A percentile compares a stretch with the other conserved stretches of the same genome.
These are phyloP conservation scores for Drosophila lacertosa DNA, from an alignment of 1,140 invertebrate species.

Conservation along the genomic window DNA sequence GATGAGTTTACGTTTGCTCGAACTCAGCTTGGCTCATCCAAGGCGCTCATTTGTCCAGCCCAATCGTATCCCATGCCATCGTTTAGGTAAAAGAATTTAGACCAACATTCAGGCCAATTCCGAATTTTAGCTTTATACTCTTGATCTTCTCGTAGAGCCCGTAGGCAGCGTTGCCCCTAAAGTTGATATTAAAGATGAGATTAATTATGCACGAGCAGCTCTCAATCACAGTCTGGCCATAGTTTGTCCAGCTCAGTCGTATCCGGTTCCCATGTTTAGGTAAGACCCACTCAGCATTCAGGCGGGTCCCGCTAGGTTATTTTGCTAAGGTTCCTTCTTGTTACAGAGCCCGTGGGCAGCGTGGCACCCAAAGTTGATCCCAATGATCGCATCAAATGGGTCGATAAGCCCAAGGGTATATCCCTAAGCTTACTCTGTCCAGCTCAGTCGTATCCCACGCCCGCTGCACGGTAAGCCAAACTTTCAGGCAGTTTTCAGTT, in stretches of 20 bases:
- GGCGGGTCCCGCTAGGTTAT: conserved; percentile 10
- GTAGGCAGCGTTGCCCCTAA: conserved; percentile 89
- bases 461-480: conserved; percentile 85
- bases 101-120: conserved; percentile 47
- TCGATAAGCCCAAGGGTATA: conserved; percentile 50
- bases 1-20: conserved; percentile 84
- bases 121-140: background rate
- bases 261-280: conserved; percentile 87
- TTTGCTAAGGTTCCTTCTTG: background rate
- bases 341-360: conserved; percentile 90
- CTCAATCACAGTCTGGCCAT: conserved; percentile 85
- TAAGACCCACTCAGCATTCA: conserved; percentile 76
- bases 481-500: conserved; percentile 65
- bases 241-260: conserved; percentile 88
- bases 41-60: conserved; percentile 87
- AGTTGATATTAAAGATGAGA: conserved; percentile 84
- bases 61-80: conserved; percentile 88
- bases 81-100: conserved; percentile 85
- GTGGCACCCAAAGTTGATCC: conserved; percentile 90
- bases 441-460: conserved; percentile 88
- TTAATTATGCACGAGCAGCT: conserved; percentile 61
- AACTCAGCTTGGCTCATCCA: conserved; percentile 78
- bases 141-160: conserved; percentile 85
- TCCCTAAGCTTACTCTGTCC: conserved; percentile 86
- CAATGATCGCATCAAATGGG: conserved; percentile 85